phyloP scores from a whole-genome alignment of 2,888 invertebrate genomes.

The Anagyrus pseudococci region DNA sequence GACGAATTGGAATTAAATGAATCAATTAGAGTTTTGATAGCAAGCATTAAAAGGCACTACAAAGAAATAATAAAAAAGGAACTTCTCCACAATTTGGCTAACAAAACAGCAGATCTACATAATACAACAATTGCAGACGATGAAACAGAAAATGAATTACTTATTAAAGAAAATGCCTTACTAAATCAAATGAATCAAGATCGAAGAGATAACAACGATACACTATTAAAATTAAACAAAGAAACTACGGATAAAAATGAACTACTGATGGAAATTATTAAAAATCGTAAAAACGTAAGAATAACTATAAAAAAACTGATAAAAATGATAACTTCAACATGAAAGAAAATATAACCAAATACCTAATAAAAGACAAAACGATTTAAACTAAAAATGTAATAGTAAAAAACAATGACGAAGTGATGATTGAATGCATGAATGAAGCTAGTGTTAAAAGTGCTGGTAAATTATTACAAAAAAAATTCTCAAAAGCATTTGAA shows the following conservation, averaged over 20 bases:
- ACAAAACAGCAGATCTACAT: neutral
- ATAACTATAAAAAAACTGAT: neutral
- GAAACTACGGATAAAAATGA: neutral
- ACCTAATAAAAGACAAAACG: constrained; percentile 1
- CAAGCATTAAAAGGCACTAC: neutral
- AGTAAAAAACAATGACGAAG: neutral
- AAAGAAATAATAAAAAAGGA: neutral
- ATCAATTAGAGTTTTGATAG: neutral
- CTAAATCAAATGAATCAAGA: too few species aligned
- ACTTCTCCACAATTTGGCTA: neutral
- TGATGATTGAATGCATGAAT: constrained; percentile 4
- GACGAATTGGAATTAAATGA: too few species aligned
- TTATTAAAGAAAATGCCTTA: too few species aligned
- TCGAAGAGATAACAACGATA: neutral
- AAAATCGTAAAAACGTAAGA: neutral
- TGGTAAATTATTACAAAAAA: neutral
- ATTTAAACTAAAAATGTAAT: neutral
- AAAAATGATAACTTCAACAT: neutral
- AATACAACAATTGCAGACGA: neutral
- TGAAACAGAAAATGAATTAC: neutral
- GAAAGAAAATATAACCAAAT: neutral
- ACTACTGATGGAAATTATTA: neutral
- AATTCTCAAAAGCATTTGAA: neutral
- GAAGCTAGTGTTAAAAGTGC: neutral
- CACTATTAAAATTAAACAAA: neutral